Evolutionary conservation across 2,888 invertebrate species (phyloP).

Genomic region (Erannis defoliaria): DNA sequence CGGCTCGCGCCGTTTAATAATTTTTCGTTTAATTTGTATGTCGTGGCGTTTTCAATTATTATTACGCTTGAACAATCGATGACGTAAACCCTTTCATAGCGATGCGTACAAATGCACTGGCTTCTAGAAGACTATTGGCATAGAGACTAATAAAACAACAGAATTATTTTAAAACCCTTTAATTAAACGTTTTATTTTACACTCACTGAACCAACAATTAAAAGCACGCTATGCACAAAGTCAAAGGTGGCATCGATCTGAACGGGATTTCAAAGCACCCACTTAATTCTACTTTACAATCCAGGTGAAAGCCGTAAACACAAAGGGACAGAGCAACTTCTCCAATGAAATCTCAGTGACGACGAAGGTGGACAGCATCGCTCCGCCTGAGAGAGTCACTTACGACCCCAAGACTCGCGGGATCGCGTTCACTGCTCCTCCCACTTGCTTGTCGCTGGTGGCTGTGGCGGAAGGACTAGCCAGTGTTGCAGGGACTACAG

Average conservation of each 20-base stretch:
- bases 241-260: conserved; percentile 47
- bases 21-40: conserved; percentile 42
- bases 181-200: not conserved
- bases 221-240: conserved; percentile 50
- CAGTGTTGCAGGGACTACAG: conserved; percentile 58
- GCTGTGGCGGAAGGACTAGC: conserved; percentile 91
- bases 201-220: conserved; percentile 9
- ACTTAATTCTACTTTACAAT: conserved; percentile 42
- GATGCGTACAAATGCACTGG: conserved; percentile 35
- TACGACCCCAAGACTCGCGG: conserved; percentile 93
- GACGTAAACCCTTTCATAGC: conserved; percentile 15
- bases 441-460: conserved; percentile 92
- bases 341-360: conserved; percentile 94
- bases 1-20: conserved; percentile 55
- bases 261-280: conserved; percentile 25
- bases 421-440: conserved; percentile 92
- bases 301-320: conserved; percentile 94
- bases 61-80: conserved; percentile 20
- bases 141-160: not conserved
- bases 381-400: conserved; percentile 92
- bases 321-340: conserved; percentile 94
- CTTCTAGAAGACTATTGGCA: conserved; percentile 37
- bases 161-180: not conserved
- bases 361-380: conserved; percentile 94
- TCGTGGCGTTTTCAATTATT: conserved; percentile 22